These are phyloP conservation scores for Leptura quadrifasciata DNA, from an alignment of 2,888 invertebrate species.

Conservation along the genomic window DNA sequence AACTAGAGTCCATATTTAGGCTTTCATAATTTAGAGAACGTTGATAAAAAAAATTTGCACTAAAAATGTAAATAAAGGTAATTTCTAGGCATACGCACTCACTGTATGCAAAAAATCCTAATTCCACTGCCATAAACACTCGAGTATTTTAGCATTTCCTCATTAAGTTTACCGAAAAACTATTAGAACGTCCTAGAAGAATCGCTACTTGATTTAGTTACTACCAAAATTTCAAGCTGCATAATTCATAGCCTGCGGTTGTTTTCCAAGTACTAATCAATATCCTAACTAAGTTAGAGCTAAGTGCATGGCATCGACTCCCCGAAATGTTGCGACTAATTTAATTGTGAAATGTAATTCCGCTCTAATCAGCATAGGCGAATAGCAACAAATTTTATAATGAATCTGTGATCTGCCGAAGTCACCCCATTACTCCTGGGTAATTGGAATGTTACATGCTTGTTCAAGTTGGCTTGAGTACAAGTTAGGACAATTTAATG, in stretches of 20 bases:
- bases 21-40: no score
- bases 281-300: constrained; percentile 11
- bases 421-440: constrained; percentile 6
- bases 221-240: background rate
- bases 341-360: constrained; percentile 17
- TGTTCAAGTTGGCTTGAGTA: background rate
- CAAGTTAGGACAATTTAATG: background rate
- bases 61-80: no score
- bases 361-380: constrained; percentile 27
- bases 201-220: background rate
- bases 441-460: background rate
- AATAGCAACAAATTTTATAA: constrained; percentile 29
- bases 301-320: constrained; percentile 23
- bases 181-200: background rate
- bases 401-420: constrained; percentile 15
- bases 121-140: no score
- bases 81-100: no score
- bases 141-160: no score
- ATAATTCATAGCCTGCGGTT: constrained; percentile 7
- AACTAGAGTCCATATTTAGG: no score
- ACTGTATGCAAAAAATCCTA: no score
- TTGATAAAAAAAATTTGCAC: no score
- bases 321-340: constrained; percentile 2
- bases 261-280: constrained; percentile 14
- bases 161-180: no score